Base-by-base conservation (phyloP, 2,113 vertebrate species). In the Amphilophus citrinellus region DNA sequence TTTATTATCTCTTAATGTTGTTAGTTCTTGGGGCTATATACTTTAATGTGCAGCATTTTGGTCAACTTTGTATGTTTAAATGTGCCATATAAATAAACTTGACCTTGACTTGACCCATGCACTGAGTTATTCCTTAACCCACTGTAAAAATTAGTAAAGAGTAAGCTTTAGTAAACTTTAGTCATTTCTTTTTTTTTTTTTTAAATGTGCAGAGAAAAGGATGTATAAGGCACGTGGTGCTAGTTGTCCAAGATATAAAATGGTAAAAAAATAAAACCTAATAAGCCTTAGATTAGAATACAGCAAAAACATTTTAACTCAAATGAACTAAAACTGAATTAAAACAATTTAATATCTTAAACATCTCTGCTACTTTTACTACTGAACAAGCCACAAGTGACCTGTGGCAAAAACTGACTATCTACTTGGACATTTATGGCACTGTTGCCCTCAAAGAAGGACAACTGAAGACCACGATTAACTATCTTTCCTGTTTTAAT, bases 401-500 rank as follows among this genome's bases (percentile, higher is more conserved):
- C 76, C 71, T 86, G 84, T 63, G 30, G 30, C 47, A 35, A 42
- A 75, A 22, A 79, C 24, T 42, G 47, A 78, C 66, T 27, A 60
- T 62, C 81, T 61, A 27, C 15, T 24, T n/a, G 84, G 77, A 87
- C 87, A 81, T 89, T 88, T 84, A 87, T 88, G 82, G 61, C 17
- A 42, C 62, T 83, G 47, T 83, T 85, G 87, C 90, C 62, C 77
- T 63, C 61, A 79, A 76, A 82, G 71, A 83, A 88, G 84, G 91
- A 91, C 82, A 81, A 85, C 62, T 85, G 80, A 83, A 91, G 86
- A 71, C 88, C 80, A 76, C 14, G 79, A 88, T 93, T 77, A 91
- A 92, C 91, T 85, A 81, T 84, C 77, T 77, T 83, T 79, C 30
- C 71, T 83, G 59, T 84, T 92, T 91, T 91, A 90, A 93, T 87